Conservation (phyloP, 2,113 vertebrate genomes). For the Neoarius graeffei region DNA sequence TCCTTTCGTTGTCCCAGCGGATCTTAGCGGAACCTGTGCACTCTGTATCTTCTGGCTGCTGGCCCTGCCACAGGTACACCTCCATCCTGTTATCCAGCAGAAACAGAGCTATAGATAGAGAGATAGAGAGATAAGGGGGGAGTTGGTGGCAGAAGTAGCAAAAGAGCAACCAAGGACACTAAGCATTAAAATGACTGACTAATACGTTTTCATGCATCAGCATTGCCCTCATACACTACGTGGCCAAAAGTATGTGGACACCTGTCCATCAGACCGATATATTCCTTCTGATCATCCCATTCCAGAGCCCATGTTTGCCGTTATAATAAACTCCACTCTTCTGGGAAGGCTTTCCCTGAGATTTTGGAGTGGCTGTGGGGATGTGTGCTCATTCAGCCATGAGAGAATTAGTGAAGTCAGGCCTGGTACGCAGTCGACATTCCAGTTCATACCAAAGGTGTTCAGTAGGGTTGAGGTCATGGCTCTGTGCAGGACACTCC, state of each 20-base stretch:
- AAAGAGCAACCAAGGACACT: background rate
- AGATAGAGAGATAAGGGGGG: too few species aligned
- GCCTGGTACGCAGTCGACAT: background rate
- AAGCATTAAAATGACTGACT: background rate
- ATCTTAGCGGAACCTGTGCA: constrained; percentile 74
- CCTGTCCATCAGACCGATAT: too few species aligned
- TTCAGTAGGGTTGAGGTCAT: background rate
- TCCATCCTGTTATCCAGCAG: constrained; percentile 79
- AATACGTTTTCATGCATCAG: background rate
- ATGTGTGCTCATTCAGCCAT: background rate
- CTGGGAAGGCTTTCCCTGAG: background rate
- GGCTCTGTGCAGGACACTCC: too few species aligned
- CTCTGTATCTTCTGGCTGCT: constrained; percentile 69
- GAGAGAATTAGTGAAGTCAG: background rate
- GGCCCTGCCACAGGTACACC: constrained; percentile 81
- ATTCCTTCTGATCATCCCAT: background rate
- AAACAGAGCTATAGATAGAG: constrained; percentile 67
- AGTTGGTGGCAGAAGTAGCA: background rate
- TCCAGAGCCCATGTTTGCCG: background rate
- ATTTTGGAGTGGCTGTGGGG: background rate
- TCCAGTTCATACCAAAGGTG: background rate
- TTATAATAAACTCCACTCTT: background rate
- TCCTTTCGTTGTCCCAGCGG: constrained; percentile 78
- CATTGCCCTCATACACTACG: background rate
- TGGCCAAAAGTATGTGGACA: background rate